Evolutionary conservation across 2,113 vertebrate species (phyloP), one percentile per base, ranked within the genome.

Genomic region (Hoplias malabaricus): DNA sequence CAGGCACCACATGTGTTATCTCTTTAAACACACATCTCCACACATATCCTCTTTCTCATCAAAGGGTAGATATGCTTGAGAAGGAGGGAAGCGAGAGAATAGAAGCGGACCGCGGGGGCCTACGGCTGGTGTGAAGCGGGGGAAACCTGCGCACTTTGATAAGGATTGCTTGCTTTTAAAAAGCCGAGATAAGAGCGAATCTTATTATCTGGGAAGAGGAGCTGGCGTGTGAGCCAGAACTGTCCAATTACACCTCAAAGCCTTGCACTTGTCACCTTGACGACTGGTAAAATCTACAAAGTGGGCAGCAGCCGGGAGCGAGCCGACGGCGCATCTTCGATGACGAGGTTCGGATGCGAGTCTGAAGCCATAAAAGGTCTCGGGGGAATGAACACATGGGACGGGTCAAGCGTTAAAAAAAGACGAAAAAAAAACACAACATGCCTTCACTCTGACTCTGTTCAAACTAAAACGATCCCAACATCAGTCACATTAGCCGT

Each of bases 41-140:
- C 78, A 80, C 80, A 80, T 80, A 80, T 78, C 61, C 77, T 84
- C 40, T 50, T 80, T 79, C 79, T 82, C 65, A 83, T 88, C 82
- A 85, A 83, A 87, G 74, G 74, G 68, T 33, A 78, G 40, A 46
- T 54, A 68, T 74, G 80, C 75, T 73, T 75, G 79, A 23, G 46
- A 5, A 46, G 42, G 4, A 11, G 46, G 5, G 16, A 1, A 66
- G 62, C 19, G 63, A 68, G 53, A 66, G 59, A 78, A 73, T 19
- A 10, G 36, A 57, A 33, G 57, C 33, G 4, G 54, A 68, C n/a
- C 27, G 59, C 0, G 21, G 65, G 50, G 65, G 50, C 63, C 50
- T n/a, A 34, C 9, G 40, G 71, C 75, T 80, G 2, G 16, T 72
- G 14, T 76, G 69, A 84, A 79, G 84, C 83, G 66, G 59, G n/a